Conservation (phyloP, 2,797 vertebrate genomes). For the Petrocephalus sullivani region DNA sequence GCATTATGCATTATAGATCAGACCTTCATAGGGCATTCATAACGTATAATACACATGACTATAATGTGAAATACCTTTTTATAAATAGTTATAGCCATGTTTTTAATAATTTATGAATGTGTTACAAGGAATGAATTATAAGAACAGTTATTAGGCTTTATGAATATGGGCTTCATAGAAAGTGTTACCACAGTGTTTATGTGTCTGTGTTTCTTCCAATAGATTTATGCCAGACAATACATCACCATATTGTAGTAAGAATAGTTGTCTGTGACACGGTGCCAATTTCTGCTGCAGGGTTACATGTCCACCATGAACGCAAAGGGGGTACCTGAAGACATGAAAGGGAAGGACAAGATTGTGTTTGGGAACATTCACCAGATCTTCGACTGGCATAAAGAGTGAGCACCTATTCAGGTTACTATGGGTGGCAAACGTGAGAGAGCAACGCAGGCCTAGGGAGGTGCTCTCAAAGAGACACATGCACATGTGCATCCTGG, state of each 20-base stretch:
- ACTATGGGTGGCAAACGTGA: not conserved
- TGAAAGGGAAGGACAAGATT: slow-evolving; percentile 95
- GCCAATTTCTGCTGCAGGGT: slow-evolving; percentile 59
- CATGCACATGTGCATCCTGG: not conserved
- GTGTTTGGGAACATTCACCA: slow-evolving; percentile 97
- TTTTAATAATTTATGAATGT: too few species aligned
- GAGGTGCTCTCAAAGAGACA: not conserved
- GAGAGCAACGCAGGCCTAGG: not conserved
- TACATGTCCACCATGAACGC: slow-evolving; percentile 91
- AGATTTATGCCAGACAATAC: not conserved
- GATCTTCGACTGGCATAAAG: slow-evolving; percentile 96
- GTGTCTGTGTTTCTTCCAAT: not conserved
- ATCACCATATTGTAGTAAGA: not conserved
- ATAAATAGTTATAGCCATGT: too few species aligned
- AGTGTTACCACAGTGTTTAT: not conserved
- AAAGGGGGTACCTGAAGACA: slow-evolving; percentile 85
- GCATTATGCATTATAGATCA: too few species aligned
- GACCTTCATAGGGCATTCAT: too few species aligned
- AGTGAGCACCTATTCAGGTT: slow-evolving; percentile 64
- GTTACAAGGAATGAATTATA: too few species aligned
- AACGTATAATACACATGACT: too few species aligned
- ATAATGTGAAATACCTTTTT: too few species aligned
- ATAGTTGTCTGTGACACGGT: not conserved
- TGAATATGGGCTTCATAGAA: too few species aligned
- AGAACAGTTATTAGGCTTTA: too few species aligned